phyloP scores from a whole-genome alignment of 2,797 vertebrate species.

The Gymnothorax javanicus region DNA sequence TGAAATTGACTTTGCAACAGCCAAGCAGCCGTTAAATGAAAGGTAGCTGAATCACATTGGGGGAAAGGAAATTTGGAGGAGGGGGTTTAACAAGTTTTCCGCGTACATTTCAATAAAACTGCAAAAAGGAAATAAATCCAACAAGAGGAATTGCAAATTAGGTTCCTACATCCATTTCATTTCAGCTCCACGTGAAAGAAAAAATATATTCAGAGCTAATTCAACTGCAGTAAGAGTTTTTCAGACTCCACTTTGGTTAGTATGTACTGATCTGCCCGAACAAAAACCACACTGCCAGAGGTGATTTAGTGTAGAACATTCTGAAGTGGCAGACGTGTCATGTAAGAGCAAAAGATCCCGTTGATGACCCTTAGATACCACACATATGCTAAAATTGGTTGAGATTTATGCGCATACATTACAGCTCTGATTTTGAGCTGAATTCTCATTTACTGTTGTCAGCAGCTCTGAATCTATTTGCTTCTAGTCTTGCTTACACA shows the following conservation, averaged over 20 bases:
- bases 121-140: background rate
- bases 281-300: background rate
- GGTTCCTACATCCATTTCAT: slow-evolving; percentile 36
- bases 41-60: background rate
- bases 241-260: background rate
- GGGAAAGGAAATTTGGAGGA: background rate
- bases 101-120: background rate
- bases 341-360: background rate
- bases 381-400: background rate
- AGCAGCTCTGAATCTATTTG: background rate
- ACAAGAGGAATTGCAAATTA: background rate
- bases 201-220: background rate
- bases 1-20: background rate
- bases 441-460: background rate
- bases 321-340: background rate
- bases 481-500: background rate
- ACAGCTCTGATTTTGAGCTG: background rate
- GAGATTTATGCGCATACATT: background rate
- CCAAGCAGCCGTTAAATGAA: background rate
- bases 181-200: background rate
- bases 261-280: background rate
- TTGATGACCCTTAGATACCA: background rate
- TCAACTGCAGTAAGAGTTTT: background rate
- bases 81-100: background rate
- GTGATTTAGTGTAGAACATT: background rate